phyloP scores from a whole-genome alignment of 2,113 vertebrate genomes.

The Oryctolagus cuniculus region DNA sequence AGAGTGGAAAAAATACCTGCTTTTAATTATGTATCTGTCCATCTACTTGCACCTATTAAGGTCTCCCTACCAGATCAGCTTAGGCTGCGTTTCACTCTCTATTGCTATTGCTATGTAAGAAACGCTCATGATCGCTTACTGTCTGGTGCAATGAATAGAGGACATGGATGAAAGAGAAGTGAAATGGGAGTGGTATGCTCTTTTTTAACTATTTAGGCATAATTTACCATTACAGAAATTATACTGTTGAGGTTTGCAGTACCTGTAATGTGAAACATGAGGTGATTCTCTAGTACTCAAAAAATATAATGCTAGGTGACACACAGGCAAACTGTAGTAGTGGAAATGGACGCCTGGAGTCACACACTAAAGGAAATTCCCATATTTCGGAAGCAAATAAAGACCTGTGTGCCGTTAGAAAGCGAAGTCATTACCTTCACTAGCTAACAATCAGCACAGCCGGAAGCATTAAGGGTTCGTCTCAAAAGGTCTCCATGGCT shows the following conservation, averaged over 20 bases:
- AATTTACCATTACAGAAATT: constrained; percentile 40
- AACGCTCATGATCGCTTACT: background rate
- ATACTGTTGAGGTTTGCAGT: constrained; percentile 27
- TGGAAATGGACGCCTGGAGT: background rate
- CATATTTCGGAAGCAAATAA: constrained; percentile 46
- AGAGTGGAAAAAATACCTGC: background rate
- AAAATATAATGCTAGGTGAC: constrained; percentile 13
- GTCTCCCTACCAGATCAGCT: constrained; percentile 5
- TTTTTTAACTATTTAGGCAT: constrained; percentile 27
- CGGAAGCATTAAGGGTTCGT: background rate
- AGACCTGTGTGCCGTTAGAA: constrained; percentile 10
- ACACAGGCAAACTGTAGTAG: constrained; percentile 3
- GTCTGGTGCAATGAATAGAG: background rate
- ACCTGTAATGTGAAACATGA: constrained; percentile 22
- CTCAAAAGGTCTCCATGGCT: constrained; percentile 19
- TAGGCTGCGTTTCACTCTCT: background rate
- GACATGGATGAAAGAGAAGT: background rate
- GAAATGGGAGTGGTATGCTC: background rate
- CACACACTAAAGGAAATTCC: background rate
- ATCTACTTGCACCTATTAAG: constrained; percentile 24
- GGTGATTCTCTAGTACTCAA: constrained; percentile 25
- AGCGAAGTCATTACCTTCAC: constrained; percentile 22
- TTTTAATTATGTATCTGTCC: constrained; percentile 42
- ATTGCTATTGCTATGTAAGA: background rate
- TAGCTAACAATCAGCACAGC: constrained; percentile 37